Percentiles rank a stretch among this genome's conserved stretches.
phyloP scores from a whole-genome alignment of 1,140 invertebrate genomes.

The Papilio glaucus region DNA sequence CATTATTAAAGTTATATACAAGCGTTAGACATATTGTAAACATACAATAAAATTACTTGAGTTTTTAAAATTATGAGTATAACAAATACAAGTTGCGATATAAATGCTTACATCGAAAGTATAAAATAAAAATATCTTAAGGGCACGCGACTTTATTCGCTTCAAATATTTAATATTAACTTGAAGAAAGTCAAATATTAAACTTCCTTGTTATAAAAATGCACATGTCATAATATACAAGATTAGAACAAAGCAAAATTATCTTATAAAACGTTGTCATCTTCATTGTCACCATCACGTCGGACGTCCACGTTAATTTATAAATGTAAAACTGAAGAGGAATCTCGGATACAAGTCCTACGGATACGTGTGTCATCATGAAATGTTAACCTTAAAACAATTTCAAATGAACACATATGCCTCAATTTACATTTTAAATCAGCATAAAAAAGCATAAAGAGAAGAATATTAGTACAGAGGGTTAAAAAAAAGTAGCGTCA shows the following conservation, averaged over 20 bases:
- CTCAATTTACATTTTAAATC: not conserved
- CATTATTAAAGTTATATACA: no score
- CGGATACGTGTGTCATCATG: not conserved
- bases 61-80: not conserved
- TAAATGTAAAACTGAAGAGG: not conserved
- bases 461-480: not conserved
- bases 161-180: no score
- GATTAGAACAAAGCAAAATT: not conserved
- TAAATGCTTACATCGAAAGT: not conserved
- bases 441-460: not conserved
- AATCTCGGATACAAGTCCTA: not conserved
- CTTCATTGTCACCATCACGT: not conserved
- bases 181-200: not conserved
- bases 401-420: not conserved
- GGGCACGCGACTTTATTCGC: no score
- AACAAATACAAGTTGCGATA: not conserved
- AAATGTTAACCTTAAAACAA: not conserved
- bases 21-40: no score
- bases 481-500: not conserved
- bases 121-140: not conserved
- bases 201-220: not conserved
- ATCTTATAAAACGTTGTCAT: not conserved
- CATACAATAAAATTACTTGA: no score
- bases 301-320: not conserved
- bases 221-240: not conserved